Conservation (phyloP, 1,140 invertebrate species). For the Megalonaias nervosa region DNA sequence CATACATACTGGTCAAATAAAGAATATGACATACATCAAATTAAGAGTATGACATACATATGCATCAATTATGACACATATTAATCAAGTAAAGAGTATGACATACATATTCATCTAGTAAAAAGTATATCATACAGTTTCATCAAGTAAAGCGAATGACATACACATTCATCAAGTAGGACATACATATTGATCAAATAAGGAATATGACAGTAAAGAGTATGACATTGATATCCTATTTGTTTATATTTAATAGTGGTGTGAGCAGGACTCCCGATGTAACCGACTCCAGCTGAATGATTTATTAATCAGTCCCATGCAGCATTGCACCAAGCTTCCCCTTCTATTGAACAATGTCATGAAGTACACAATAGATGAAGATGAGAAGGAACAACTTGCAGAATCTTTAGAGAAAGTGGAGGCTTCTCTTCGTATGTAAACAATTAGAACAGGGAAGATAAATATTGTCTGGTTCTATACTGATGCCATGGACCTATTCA, state of each 20-base stretch:
- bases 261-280: constrained; percentile 77
- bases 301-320: constrained; percentile 79
- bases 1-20: too few species aligned
- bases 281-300: constrained; percentile 80
- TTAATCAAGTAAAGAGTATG: too few species aligned
- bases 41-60: too few species aligned
- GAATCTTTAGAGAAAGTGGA: constrained; percentile 78
- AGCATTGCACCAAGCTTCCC: constrained; percentile 81
- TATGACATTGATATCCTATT: not conserved
- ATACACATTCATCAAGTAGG: too few species aligned
- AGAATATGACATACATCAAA: too few species aligned
- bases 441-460: not conserved
- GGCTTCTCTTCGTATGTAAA: constrained; percentile 77
- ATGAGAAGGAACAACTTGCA: constrained; percentile 74
- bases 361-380: constrained; percentile 75
- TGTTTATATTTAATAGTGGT: constrained; percentile 72
- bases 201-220: not conserved
- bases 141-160: not conserved
- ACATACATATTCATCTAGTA: too few species aligned
- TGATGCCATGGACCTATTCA: not conserved
- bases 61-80: too few species aligned
- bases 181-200: not conserved
- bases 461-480: not conserved
- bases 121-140: too few species aligned
- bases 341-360: constrained; percentile 78